These are phyloP conservation scores for Myotis findleyi DNA, from an alignment of 2,797 vertebrate genomes.

Conservation along the genomic window DNA sequence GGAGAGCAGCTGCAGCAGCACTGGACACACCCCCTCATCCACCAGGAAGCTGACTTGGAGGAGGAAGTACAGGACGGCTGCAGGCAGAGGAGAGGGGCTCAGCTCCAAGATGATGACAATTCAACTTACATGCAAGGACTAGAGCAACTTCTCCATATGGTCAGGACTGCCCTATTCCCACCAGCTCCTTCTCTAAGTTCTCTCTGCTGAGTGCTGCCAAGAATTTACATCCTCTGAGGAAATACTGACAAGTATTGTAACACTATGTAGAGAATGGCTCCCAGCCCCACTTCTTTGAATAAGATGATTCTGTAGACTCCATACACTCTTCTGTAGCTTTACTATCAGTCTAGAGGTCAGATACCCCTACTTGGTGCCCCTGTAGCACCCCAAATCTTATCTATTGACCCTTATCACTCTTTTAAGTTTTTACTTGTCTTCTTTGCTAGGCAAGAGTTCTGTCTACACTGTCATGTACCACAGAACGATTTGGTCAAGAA, in stretches of 20 bases:
- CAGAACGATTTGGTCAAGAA: not conserved
- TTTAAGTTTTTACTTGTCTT: not conserved
- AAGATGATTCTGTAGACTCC: not conserved
- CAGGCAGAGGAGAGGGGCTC: slow-evolving; percentile 12
- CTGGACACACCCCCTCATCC: slow-evolving; percentile 97
- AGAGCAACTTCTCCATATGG: accelerated
- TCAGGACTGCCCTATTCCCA: not conserved
- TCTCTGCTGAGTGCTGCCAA: not conserved
- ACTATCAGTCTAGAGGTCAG: not conserved
- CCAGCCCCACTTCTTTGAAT: not conserved
- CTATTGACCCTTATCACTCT: not conserved
- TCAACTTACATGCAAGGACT: accelerated
- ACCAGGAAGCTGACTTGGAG: slow-evolving; percentile 99
- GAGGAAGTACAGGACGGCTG: slow-evolving; percentile 98
- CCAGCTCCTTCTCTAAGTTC: not conserved
- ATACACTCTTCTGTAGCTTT: not conserved
- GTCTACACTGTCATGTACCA: accelerated
- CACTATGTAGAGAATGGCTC: not conserved
- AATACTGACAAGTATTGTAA: not conserved
- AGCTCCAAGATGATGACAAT: not conserved
- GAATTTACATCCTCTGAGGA: not conserved
- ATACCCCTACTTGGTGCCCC: not conserved
- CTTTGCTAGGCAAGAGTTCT: not conserved
- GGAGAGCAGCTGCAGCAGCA: slow-evolving; percentile 97
- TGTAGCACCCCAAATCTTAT: not conserved